A percentile compares a stretch with the other conserved stretches of the same genome.
phyloP scores from a whole-genome alignment of 2,888 invertebrate genomes.

The Allolobophora icterica region DNA sequence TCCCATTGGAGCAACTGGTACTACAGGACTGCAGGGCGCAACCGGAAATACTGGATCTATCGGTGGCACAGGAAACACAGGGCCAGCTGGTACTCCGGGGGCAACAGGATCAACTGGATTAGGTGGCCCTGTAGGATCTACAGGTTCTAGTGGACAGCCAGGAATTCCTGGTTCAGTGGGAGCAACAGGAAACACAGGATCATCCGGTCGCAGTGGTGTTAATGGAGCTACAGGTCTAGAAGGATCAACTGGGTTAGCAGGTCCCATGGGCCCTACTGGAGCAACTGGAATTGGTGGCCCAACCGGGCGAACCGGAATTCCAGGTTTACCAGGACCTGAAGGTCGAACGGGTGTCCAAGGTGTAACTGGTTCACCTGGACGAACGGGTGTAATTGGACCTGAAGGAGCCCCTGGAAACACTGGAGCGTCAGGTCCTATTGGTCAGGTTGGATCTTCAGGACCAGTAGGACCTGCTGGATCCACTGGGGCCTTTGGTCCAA shows the following conservation, averaged over 20 bases:
- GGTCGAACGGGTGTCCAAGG: background rate
- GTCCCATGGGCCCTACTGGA: background rate
- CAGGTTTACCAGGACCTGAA: background rate
- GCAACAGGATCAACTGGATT: constrained; percentile 39
- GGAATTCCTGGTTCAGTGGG: constrained; percentile 36
- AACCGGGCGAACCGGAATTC: background rate
- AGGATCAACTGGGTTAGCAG: background rate
- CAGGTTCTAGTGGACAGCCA: constrained; percentile 34
- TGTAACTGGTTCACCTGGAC: background rate
- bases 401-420: background rate
- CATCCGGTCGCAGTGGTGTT: constrained; percentile 32
- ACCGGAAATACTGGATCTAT: constrained; percentile 37
- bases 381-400: background rate
- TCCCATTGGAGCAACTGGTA: constrained; percentile 30
- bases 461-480: background rate
- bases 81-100: constrained; percentile 39
- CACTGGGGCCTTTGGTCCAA: constrained; percentile 37
- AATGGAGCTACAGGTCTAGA: background rate
- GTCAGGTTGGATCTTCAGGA: background rate
- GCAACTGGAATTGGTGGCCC: background rate
- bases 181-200: constrained; percentile 29
- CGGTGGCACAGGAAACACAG: constrained; percentile 41
- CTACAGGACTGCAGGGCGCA: constrained; percentile 26
- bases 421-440: background rate
- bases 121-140: constrained; percentile 31